Percentiles rank a stretch among this genome's conserved stretches.
These are phyloP conservation scores for Mesitornis unicolor DNA, from an alignment of 2,113 vertebrate genomes.

Conservation along the genomic window DNA sequence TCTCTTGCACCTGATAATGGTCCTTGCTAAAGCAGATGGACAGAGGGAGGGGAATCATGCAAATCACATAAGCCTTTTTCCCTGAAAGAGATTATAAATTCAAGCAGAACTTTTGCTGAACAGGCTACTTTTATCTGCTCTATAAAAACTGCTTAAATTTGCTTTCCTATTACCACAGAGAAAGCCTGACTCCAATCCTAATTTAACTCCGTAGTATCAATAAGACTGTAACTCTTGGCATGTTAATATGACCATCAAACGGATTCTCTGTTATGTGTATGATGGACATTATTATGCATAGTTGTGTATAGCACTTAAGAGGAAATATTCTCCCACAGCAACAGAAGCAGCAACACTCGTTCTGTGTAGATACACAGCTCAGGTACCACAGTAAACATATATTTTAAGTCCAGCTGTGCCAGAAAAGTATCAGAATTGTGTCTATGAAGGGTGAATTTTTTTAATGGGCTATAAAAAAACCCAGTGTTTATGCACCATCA, in stretches of 20 bases:
- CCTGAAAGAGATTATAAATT: background rate
- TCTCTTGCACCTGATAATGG: accelerated
- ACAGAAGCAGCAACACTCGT: background rate
- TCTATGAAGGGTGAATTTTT: background rate
- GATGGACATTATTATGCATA: background rate
- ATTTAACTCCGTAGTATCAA: background rate
- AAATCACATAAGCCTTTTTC: background rate
- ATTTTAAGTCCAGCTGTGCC: background rate
- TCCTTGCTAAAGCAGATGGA: background rate
- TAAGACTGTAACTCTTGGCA: background rate
- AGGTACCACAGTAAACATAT: background rate
- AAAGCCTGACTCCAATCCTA: background rate
- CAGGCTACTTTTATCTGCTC: background rate
- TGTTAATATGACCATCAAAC: background rate
- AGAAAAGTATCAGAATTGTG: background rate
- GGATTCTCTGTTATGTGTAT: background rate
- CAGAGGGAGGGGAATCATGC: background rate
- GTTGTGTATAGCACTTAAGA: background rate
- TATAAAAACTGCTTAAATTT: background rate
- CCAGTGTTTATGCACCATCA: background rate
- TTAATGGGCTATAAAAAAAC: background rate
- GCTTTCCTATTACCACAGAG: background rate
- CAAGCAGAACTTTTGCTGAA: background rate
- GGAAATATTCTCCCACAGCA: background rate
- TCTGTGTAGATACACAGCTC: background rate